Evolutionary conservation across 1,140 invertebrate genomes (phyloP).

Genomic region (Pteromalus puparum): DNA sequence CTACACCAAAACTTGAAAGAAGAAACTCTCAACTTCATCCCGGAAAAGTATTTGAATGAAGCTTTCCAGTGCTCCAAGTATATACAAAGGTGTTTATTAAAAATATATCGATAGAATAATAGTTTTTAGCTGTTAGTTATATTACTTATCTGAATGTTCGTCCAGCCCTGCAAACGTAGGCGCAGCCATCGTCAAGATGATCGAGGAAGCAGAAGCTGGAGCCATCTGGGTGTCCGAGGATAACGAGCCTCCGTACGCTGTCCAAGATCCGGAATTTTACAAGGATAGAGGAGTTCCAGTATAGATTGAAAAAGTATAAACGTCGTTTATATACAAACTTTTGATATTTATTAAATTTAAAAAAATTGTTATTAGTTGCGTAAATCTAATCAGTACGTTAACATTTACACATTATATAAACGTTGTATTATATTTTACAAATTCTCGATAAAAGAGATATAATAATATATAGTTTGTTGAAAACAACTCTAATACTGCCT

Average conservation of each 20-base stretch:
- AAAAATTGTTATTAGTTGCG: neutral
- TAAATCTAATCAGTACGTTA: neutral
- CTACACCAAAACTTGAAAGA: slow-evolving; percentile 42
- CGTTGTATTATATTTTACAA: neutral
- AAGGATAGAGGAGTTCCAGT: slow-evolving; percentile 34
- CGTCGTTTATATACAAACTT: neutral
- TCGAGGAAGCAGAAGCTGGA: slow-evolving; percentile 67
- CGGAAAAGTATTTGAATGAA: slow-evolving; percentile 31
- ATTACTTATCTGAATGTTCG: neutral
- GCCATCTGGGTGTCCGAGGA: slow-evolving; percentile 71
- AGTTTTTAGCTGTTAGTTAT: neutral
- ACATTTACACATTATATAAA: neutral
- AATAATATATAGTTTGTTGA: neutral
- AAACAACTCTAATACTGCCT: neutral
- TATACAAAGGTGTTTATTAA: slow-evolving; percentile 42
- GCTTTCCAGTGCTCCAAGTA: slow-evolving; percentile 48
- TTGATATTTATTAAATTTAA: neutral
- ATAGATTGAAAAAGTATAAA: neutral
- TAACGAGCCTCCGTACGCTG: slow-evolving; percentile 67
- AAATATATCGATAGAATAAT: neutral
- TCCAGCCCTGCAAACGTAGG: slow-evolving; percentile 45
- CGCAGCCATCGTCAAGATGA: slow-evolving; percentile 65
- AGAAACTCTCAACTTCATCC: slow-evolving; percentile 36
- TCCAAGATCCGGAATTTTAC: slow-evolving; percentile 62
- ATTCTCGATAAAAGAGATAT: neutral